phyloP scores from a whole-genome alignment of 2,888 invertebrate genomes.

The Hirtodrosophila duncani region DNA sequence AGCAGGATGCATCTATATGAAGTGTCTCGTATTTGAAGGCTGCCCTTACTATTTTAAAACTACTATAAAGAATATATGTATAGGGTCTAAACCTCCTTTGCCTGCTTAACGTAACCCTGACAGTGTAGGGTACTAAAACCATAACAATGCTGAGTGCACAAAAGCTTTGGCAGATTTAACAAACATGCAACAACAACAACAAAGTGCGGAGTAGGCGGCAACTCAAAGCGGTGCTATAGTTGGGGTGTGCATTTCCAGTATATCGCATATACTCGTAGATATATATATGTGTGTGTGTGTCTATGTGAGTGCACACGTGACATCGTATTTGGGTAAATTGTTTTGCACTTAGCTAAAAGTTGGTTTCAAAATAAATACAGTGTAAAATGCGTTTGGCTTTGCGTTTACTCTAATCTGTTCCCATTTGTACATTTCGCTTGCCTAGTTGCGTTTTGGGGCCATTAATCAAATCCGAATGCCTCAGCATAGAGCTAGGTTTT shows the following conservation, averaged over 20 bases:
- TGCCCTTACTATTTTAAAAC: too few species aligned
- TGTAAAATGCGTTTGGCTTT: conserved; percentile 47
- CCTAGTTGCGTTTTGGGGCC: conserved; percentile 43
- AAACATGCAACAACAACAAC: conserved; percentile 40
- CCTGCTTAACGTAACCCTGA: not conserved
- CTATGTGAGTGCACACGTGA: conserved; percentile 9
- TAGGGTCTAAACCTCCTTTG: too few species aligned
- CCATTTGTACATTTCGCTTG: conserved; percentile 52
- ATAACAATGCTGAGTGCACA: conserved; percentile 13
- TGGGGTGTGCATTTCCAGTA: conserved; percentile 14
- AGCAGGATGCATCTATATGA: too few species aligned
- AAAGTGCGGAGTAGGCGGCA: too few species aligned
- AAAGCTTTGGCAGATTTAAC: conserved; percentile 59
- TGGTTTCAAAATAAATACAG: conserved; percentile 59
- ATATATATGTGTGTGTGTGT: conserved; percentile 11
- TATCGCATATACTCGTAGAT: conserved; percentile 16
- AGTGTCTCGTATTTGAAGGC: too few species aligned
- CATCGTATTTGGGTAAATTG: conserved; percentile 67
- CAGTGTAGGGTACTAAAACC: conserved; percentile 13
- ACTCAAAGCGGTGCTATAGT: too few species aligned
- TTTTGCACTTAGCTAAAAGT: conserved; percentile 73
- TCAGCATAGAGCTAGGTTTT: too few species aligned
- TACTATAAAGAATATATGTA: too few species aligned
- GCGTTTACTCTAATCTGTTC: conserved; percentile 56
- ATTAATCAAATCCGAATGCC: conserved; percentile 70